phyloP scores from a whole-genome alignment of 2,888 invertebrate genomes.

The Tiliacea citrago region DNA sequence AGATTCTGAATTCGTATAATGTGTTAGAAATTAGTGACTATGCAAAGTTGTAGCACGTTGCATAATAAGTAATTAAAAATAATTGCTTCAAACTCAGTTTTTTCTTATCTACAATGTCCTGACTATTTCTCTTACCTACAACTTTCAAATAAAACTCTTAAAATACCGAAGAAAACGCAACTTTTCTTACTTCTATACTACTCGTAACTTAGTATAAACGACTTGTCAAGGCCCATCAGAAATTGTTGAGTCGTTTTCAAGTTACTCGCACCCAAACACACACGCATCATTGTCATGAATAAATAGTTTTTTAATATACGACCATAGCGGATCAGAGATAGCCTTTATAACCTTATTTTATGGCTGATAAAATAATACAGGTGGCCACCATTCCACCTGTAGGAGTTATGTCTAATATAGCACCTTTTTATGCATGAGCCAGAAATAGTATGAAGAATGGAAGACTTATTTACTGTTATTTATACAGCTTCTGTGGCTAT shows the following conservation, averaged over 20 bases:
- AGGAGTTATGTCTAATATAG: slow-evolving; percentile 47
- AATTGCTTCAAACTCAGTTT: slow-evolving; percentile 1
- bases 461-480: slow-evolving; percentile 27
- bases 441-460: slow-evolving; percentile 23
- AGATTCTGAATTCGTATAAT: slow-evolving; percentile 7
- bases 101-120: background rate
- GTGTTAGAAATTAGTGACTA: slow-evolving; percentile 24
- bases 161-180: background rate
- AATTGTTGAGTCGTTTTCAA: slow-evolving; percentile 19
- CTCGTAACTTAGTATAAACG: background rate
- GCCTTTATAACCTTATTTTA: slow-evolving; percentile 56
- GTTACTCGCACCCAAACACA: slow-evolving; percentile 27
- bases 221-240: slow-evolving; percentile 7
- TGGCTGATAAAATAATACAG: slow-evolving; percentile 61
- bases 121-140: background rate
- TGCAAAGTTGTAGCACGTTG: slow-evolving; percentile 1
- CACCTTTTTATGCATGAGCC: slow-evolving; percentile 53
- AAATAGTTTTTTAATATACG: slow-evolving; percentile 34
- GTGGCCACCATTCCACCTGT: slow-evolving; percentile 58
- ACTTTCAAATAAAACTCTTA: background rate
- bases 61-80: slow-evolving; percentile 1
- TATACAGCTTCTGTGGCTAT: background rate
- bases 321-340: slow-evolving; percentile 52
- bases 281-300: slow-evolving; percentile 43
- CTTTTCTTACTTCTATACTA: background rate